Conservation (phyloP, 2,888 invertebrate genomes). For the Iselma pallidipennis region DNA sequence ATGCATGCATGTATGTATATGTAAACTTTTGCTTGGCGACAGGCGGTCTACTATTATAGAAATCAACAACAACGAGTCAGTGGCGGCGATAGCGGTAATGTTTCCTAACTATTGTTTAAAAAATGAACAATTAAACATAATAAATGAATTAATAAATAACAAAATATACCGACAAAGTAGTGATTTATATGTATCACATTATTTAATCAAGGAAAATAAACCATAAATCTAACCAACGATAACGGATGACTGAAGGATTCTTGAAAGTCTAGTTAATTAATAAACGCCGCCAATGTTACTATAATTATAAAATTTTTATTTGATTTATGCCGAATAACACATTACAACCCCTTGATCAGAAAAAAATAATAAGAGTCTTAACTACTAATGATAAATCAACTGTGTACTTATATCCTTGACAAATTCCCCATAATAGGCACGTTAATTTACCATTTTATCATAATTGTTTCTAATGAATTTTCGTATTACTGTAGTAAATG, state of each 20-base stretch:
- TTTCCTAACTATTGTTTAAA: background rate
- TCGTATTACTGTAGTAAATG: background rate
- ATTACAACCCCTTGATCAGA: too few relatives aligned
- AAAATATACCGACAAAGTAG: background rate
- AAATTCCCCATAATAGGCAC: background rate
- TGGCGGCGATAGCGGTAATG: background rate
- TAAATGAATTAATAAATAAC: background rate
- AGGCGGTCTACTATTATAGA: slow-evolving; percentile 21
- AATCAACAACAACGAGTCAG: background rate
- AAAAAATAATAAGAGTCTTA: too few relatives aligned
- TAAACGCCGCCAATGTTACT: background rate
- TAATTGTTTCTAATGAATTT: background rate
- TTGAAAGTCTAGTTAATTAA: background rate
- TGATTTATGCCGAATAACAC: too few relatives aligned
- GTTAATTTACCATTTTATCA: background rate
- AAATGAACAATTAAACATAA: background rate
- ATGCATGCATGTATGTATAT: slow-evolving; percentile 9
- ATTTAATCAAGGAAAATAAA: background rate
- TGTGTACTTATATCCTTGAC: background rate
- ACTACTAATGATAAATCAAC: background rate
- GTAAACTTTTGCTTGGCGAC: slow-evolving; percentile 19
- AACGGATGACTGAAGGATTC: background rate
- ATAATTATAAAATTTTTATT: too few relatives aligned
- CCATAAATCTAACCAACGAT: background rate
- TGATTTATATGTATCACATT: too few relatives aligned